phyloP scores from a whole-genome alignment of 2,797 vertebrate species.

The Neosalanx taihuensis region DNA sequence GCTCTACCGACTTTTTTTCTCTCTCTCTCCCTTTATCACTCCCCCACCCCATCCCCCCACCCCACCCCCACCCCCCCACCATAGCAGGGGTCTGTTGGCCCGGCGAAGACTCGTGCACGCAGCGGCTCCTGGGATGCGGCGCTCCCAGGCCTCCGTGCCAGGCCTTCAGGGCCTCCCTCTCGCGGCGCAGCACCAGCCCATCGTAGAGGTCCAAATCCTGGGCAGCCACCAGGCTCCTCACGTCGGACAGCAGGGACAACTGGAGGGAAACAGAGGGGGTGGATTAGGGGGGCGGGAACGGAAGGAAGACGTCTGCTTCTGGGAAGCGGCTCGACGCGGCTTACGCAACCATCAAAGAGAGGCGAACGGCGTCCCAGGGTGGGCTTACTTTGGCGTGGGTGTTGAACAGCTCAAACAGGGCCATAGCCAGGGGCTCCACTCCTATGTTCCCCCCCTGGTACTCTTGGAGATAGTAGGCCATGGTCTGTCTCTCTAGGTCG shows the following conservation, averaged over 20 bases:
- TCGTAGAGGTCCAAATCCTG: slow-evolving; percentile 89
- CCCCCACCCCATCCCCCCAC: neutral
- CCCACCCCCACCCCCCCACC: slow-evolving; percentile 55
- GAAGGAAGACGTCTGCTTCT: neutral
- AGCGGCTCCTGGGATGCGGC: slow-evolving; percentile 67
- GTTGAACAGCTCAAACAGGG: slow-evolving; percentile 91
- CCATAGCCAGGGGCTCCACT: slow-evolving; percentile 84
- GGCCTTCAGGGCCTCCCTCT: slow-evolving; percentile 85
- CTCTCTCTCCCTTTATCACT: no score
- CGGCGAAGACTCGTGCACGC: slow-evolving; percentile 62
- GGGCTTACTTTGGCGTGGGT: slow-evolving; percentile 87
- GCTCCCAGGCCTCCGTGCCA: slow-evolving; percentile 73
- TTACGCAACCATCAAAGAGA: neutral
- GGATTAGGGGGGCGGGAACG: no score
- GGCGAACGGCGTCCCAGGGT: neutral
- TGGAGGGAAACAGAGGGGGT: slow-evolving; percentile 46
- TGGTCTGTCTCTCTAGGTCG: slow-evolving; percentile 81
- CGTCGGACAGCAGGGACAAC: slow-evolving; percentile 90
- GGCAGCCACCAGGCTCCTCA: slow-evolving; percentile 78
- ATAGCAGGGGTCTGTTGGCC: slow-evolving; percentile 74
- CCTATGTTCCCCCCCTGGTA: slow-evolving; percentile 83
- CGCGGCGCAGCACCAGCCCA: slow-evolving; percentile 82
- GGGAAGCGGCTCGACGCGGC: neutral
- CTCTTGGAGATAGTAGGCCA: slow-evolving; percentile 91
- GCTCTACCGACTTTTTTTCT: neutral